phyloP scores from a whole-genome alignment of 2,797 vertebrate genomes.

The Muraenolepis orangiensis region DNA sequence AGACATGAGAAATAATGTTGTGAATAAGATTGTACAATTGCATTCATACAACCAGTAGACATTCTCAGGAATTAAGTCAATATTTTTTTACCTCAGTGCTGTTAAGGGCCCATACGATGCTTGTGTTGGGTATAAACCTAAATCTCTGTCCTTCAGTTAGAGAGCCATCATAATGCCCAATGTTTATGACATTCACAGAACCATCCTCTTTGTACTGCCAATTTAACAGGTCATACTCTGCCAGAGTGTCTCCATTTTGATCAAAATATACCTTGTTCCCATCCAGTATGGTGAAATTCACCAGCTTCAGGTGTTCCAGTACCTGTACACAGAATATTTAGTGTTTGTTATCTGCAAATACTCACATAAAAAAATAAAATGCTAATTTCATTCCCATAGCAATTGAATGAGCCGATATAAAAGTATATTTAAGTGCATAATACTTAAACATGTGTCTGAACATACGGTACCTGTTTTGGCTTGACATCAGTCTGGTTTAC shows the following conservation, averaged over 20 bases:
- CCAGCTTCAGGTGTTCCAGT: conserved; percentile 53
- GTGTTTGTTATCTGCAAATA: neutral
- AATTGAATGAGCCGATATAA: neutral
- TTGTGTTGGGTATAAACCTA: conserved; percentile 28
- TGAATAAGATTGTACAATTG: neutral
- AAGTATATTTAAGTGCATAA: neutral
- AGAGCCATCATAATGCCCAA: conserved; percentile 62
- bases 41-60: neutral
- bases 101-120: conserved; percentile 57
- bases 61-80: neutral
- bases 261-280: conserved; percentile 64
- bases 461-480: conserved; percentile 45
- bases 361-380: neutral
- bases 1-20: conserved; percentile 1
- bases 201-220: conserved; percentile 64
- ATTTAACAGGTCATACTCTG: conserved; percentile 65
- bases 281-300: conserved; percentile 60
- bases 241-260: conserved; percentile 58
- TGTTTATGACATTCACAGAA: conserved; percentile 51
- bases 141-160: conserved; percentile 43
- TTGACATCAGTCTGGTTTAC: conserved; percentile 48
- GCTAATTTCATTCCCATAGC: neutral
- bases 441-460: neutral
- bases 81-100: conserved; percentile 39
- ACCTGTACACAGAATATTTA: conserved; percentile 40